Evolutionary conservation across 2,888 invertebrate species (phyloP).

Genomic region (Myopa testacea): DNA sequence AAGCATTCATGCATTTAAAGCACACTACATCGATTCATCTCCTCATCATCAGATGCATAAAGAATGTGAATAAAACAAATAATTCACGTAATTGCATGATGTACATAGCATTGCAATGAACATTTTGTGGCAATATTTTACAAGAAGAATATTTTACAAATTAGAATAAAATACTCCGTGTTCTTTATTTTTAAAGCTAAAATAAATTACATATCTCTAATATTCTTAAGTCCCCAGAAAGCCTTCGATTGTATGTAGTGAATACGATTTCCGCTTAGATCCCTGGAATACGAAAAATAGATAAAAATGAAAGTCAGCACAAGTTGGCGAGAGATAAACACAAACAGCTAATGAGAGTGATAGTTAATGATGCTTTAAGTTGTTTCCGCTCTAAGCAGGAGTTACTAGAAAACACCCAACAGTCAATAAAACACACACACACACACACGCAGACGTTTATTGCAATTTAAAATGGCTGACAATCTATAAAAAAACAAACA

Average conservation of each 20-base stretch:
- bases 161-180: not conserved
- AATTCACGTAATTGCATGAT: too few species aligned
- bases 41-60: too few species aligned
- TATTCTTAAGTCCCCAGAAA: conserved; percentile 67
- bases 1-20: too few species aligned
- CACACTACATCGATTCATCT: too few species aligned
- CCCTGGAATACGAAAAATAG: conserved; percentile 49
- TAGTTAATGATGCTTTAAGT: not conserved
- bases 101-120: too few species aligned
- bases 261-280: conserved; percentile 68
- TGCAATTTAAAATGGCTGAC: too few species aligned
- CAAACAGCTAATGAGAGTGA: not conserved
- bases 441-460: not conserved
- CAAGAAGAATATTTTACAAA: too few species aligned
- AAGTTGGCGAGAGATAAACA: not conserved
- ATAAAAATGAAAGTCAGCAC: not conserved
- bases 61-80: too few species aligned
- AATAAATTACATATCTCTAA: conserved; percentile 71
- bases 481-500: too few species aligned
- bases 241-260: conserved; percentile 67
- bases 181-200: not conserved
- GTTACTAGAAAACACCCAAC: not conserved
- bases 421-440: not conserved
- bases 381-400: not conserved
- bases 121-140: too few species aligned